These are phyloP conservation scores for Ochotona curzoniae DNA, from an alignment of 2,113 vertebrate species.

Conservation along the genomic window DNA sequence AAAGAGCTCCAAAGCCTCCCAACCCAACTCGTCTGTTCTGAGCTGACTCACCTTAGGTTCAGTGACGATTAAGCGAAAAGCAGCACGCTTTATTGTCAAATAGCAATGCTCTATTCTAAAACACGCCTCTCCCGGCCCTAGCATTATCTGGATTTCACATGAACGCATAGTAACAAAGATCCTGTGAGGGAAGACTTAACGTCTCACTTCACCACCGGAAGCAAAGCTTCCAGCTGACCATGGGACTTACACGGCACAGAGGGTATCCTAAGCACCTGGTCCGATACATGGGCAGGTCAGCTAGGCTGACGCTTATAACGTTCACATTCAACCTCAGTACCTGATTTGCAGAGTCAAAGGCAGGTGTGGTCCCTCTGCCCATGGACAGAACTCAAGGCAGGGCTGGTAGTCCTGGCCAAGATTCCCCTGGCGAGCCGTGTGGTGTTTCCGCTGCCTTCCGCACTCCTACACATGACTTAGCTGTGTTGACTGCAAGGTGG, in stretches of 20 bases:
- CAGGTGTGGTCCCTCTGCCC: background rate
- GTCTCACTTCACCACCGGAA: background rate
- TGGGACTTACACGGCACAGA: background rate
- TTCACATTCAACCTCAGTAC: background rate
- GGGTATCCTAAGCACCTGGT: background rate
- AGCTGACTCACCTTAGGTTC: background rate
- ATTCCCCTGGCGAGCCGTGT: background rate
- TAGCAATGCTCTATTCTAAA: constrained; percentile 12
- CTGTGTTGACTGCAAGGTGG: background rate
- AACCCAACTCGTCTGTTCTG: background rate
- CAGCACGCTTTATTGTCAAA: background rate
- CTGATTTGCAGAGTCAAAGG: background rate
- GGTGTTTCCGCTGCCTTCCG: background rate
- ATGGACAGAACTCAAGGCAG: background rate
- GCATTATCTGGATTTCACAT: background rate
- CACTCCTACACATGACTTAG: background rate
- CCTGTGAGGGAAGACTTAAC: background rate
- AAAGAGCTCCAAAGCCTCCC: background rate
- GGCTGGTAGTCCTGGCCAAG: background rate
- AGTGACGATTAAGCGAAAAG: background rate
- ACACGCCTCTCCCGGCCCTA: background rate
- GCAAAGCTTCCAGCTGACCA: background rate
- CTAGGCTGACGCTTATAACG: background rate
- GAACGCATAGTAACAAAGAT: background rate
- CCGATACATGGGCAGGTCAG: background rate